Percentiles rank a stretch among this genome's conserved stretches.
These are phyloP conservation scores for Arenaria interpres DNA, from an alignment of 2,113 vertebrate species.

Conservation along the genomic window DNA sequence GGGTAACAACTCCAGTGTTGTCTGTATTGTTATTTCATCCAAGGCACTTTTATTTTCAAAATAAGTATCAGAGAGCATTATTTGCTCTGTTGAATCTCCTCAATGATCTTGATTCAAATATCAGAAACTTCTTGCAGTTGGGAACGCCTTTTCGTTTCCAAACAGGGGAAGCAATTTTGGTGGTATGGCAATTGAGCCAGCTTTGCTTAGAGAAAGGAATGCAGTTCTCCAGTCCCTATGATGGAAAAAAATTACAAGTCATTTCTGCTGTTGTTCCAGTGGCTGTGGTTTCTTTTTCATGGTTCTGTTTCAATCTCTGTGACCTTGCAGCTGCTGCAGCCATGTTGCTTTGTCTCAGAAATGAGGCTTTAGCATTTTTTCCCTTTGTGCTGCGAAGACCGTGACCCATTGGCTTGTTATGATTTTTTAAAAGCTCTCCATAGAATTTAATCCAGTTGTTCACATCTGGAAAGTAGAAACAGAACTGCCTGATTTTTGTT, in stretches of 20 bases:
- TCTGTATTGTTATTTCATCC: background rate
- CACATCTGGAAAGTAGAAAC: slow-evolving; percentile 41
- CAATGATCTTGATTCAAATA: background rate
- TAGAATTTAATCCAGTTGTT: slow-evolving; percentile 41
- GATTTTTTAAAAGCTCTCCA: slow-evolving; percentile 27
- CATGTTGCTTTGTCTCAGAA: background rate
- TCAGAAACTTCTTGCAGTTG: background rate
- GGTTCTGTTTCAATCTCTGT: slow-evolving; percentile 9
- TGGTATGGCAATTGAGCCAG: background rate
- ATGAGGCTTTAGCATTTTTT: background rate
- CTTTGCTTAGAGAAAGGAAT: background rate
- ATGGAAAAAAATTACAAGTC: background rate
- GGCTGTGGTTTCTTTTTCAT: slow-evolving; percentile 26
- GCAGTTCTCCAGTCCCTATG: fast-evolving
- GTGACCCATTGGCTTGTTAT: slow-evolving; percentile 29
- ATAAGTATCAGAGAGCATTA: background rate
- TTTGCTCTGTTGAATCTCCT: background rate
- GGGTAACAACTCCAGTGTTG: background rate
- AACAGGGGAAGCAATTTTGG: background rate
- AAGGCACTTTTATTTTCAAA: background rate
- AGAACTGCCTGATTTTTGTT: background rate
- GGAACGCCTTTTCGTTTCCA: background rate
- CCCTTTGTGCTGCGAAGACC: background rate
- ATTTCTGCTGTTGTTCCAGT: background rate
- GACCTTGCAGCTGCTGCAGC: slow-evolving; percentile 46